Percentiles rank a stretch among this genome's conserved stretches.
Conservation (phyloP, 2,113 vertebrate species). For the Fulica atra region DNA sequence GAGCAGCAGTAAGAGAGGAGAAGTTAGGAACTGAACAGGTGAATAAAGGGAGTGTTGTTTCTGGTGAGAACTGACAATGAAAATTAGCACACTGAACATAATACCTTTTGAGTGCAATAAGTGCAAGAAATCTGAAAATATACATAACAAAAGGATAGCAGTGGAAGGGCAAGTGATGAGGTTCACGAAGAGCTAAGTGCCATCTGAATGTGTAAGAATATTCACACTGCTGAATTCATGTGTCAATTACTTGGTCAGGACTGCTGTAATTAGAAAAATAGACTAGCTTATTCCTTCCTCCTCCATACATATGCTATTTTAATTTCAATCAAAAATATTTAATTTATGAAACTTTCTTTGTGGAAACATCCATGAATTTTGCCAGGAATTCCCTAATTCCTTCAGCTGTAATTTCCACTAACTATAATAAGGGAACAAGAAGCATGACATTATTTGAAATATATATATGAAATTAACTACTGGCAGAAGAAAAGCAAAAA, state of each 20-base stretch:
- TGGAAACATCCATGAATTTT: background rate
- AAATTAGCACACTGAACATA: background rate
- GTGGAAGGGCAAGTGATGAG: background rate
- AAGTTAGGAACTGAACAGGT: background rate
- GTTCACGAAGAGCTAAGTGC: background rate
- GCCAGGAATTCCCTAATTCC: background rate
- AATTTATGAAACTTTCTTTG: background rate
- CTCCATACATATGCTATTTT: background rate
- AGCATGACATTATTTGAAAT: background rate
- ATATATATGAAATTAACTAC: background rate
- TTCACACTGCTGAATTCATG: background rate
- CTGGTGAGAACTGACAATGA: background rate
- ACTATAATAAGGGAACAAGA: background rate
- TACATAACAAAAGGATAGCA: background rate
- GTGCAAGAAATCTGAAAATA: background rate
- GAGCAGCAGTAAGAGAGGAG: background rate
- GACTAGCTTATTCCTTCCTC: background rate
- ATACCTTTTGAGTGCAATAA: background rate
- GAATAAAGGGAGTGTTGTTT: background rate
- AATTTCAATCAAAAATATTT: background rate
- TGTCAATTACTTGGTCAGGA: background rate
- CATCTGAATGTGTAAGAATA: background rate
- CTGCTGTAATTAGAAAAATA: background rate
- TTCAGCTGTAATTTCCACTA: background rate
- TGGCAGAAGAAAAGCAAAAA: background rate